Evolutionary conservation across 2,797 vertebrate genomes (phyloP).

Genomic region (Lateolabrax maculatus): DNA sequence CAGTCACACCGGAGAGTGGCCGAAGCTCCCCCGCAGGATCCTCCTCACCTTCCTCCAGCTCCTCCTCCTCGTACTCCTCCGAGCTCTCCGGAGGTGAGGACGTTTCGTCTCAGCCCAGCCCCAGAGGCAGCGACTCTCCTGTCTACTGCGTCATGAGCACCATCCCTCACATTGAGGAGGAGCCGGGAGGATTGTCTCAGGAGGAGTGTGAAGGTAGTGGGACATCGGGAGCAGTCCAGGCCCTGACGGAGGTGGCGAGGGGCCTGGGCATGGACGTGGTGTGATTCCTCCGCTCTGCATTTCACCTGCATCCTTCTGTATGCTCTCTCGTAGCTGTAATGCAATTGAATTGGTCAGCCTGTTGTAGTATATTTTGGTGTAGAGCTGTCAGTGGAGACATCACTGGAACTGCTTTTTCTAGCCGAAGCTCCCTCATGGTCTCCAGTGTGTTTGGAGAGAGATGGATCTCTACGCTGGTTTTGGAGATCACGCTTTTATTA

Average conservation of each 20-base stretch:
- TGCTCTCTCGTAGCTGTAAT: slow-evolving; percentile 1
- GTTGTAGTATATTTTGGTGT: background rate
- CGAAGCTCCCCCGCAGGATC: slow-evolving; percentile 70
- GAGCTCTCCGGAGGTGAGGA: slow-evolving; percentile 74
- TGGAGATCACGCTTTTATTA: background rate
- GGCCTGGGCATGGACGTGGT: slow-evolving; percentile 90
- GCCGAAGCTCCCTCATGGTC: background rate
- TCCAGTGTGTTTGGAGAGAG: background rate
- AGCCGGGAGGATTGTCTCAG: slow-evolving; percentile 57
- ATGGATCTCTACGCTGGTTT: background rate
- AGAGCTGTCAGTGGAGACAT: background rate
- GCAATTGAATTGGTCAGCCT: background rate
- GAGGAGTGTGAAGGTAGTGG: slow-evolving; percentile 61
- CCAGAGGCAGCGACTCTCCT: slow-evolving; percentile 72
- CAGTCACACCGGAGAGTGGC: slow-evolving; percentile 48
- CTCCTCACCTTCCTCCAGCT: slow-evolving; percentile 80
- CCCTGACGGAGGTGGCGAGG: slow-evolving; percentile 85
- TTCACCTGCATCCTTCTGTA: background rate
- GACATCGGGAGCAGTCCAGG: slow-evolving; percentile 83
- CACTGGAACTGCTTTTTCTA: background rate
- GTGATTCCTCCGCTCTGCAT: slow-evolving; percentile 42
- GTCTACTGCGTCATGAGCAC: slow-evolving; percentile 86
- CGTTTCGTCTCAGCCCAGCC: slow-evolving; percentile 70
- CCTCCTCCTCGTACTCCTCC: slow-evolving; percentile 74
- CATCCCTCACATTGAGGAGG: slow-evolving; percentile 80